Evolutionary conservation across 2,113 vertebrate genomes (phyloP), one percentile per base, ranked within the genome.

Genomic region (Odocoileus hemionus): DNA sequence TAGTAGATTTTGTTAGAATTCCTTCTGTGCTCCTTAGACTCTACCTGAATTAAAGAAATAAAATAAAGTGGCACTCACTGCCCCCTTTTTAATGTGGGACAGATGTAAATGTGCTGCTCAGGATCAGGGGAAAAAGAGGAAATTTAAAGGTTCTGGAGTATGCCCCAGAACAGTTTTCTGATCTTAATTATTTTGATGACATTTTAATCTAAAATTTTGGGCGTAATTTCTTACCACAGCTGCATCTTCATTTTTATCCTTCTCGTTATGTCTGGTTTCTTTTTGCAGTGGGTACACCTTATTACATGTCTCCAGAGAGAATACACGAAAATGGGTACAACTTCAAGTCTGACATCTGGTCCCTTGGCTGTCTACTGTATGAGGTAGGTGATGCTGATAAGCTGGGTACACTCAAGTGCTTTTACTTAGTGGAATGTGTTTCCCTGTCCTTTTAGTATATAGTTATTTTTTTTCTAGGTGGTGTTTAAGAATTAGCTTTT

Each of bases 271-370:
- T 83, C 92, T 94, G 52, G 30, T 79, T 79, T 95, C 2, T 97
- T 97, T 95, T 98, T 99, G 80, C 98, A 99, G 99, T 99, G 98
- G 99, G 99, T 91, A 99, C 99, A 61, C 99, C 99, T 96, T 99
- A 99, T 94, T 99, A 99, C 96, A 99, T 99, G 99, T 99, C 99
- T 98, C 99, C 99, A 85, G 99, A 99, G 99, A 98, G 99, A 97
- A 99, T 99, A 98, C 99, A 99, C 47, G 99, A 99, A 98, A 99
- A 99, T 88, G 99, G 99, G 95, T 99, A 99, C 98, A 99, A 99
- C 98, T 99, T 99, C 98, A 99, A 99, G 97, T 99, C 99, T 97
- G 99, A 99, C 98, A 99, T 99, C 98, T 99, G 99, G 99, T 99
- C 98, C 94, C 98, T 99, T 85, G 97, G 99, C 98, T 99, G 99